phyloP scores from a whole-genome alignment of 2,797 vertebrate species.

The Nannoperca australis region DNA sequence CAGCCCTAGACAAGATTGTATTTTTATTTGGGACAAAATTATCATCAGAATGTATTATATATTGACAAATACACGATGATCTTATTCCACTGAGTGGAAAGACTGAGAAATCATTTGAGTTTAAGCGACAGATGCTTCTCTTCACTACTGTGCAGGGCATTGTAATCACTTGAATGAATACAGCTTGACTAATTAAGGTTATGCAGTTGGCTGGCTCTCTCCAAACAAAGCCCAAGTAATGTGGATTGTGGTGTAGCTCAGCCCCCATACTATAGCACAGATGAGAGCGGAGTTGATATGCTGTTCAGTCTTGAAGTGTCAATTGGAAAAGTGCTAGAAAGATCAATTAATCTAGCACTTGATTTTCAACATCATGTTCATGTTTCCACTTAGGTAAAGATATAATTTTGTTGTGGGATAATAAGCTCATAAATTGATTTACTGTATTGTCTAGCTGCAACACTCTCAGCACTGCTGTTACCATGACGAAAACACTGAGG shows the following conservation, averaged over 20 bases:
- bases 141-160: conserved; percentile 73
- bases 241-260: conserved; percentile 65
- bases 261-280: conserved; percentile 52
- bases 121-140: conserved; percentile 82
- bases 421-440: conserved; percentile 56
- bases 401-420: conserved; percentile 44
- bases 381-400: conserved; percentile 59
- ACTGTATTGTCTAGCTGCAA: conserved; percentile 30
- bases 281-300: conserved; percentile 49
- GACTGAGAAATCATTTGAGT: conserved; percentile 81
- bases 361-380: conserved; percentile 51
- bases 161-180: conserved; percentile 82
- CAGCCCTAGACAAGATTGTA: not conserved
- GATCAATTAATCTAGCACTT: conserved; percentile 59
- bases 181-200: conserved; percentile 84
- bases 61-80: conserved; percentile 12
- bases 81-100: conserved; percentile 54
- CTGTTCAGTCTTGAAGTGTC: conserved; percentile 57
- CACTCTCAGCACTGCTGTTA: conserved; percentile 47
- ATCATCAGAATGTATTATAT: conserved; percentile 21
- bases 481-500: conserved; percentile 54
- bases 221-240: conserved; percentile 76
- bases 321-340: conserved; percentile 46
- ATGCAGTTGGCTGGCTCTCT: conserved; percentile 79
- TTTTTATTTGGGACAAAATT: conserved; percentile 31